Evolutionary conservation across 2,888 invertebrate species (phyloP).

Genomic region (Eristalis intricaria): DNA sequence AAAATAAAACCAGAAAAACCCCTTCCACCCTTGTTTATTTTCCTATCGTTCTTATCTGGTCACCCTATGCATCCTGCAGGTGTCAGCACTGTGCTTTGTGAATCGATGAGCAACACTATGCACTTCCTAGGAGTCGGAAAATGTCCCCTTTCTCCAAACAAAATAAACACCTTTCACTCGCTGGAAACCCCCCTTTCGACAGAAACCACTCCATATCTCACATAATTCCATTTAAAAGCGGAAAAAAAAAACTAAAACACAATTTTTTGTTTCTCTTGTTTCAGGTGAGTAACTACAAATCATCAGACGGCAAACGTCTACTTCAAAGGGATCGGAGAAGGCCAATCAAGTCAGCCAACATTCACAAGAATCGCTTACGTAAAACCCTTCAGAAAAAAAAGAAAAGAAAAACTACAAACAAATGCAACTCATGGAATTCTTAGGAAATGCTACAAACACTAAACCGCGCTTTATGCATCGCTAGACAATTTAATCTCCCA

Average conservation of each 20-base stretch:
- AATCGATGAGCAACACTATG: no score
- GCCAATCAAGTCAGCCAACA: slow-evolving; percentile 14
- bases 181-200: neutral
- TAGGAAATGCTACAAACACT: slow-evolving; percentile 3
- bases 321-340: slow-evolving; percentile 12
- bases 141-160: no score
- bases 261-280: slow-evolving; percentile 28
- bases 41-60: no score
- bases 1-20: no score
- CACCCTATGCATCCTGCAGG: no score
- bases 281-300: slow-evolving; percentile 57
- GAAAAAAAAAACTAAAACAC: slow-evolving; percentile 9
- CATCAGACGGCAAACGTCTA: neutral
- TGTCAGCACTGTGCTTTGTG: no score
- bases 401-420: neutral
- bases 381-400: slow-evolving; percentile 15
- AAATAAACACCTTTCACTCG: no score
- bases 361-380: slow-evolving; percentile 26
- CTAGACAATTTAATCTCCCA: slow-evolving; percentile 60
- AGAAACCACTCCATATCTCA: neutral
- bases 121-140: no score
- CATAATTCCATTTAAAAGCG: neutral
- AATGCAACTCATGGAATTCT: slow-evolving; percentile 8
- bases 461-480: slow-evolving; percentile 53
- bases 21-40: no score